Conservation (phyloP, 1,140 invertebrate species). For the Zaprionus lachaisei region DNA sequence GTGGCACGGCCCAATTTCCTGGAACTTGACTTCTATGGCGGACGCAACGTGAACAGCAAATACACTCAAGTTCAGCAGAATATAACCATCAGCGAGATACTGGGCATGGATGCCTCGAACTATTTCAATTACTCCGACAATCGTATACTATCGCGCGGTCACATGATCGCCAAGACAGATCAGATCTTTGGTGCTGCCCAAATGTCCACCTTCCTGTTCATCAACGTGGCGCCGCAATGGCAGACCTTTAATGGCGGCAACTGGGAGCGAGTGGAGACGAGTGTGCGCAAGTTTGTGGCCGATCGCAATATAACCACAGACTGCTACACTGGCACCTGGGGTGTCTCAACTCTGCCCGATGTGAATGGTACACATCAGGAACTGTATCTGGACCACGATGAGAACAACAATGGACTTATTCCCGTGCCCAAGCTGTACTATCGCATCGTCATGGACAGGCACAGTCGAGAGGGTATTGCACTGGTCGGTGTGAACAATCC, state of each 20-base stretch:
- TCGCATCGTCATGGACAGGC: conserved; percentile 86
- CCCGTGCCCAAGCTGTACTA: conserved; percentile 86
- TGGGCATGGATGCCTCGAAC: conserved; percentile 72
- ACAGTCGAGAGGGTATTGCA: conserved; percentile 85
- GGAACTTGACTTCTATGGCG: conserved; percentile 74
- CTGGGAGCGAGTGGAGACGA: conserved; percentile 86
- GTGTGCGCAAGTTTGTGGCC: conserved; percentile 84
- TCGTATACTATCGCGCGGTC: conserved; percentile 87
- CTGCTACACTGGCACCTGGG: conserved; percentile 87
- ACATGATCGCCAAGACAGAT: conserved; percentile 88
- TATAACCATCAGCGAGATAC: conserved; percentile 67
- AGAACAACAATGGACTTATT: conserved; percentile 81
- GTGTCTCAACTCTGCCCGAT: conserved; percentile 85
- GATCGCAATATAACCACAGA: conserved; percentile 82
- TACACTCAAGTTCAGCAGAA: conserved; percentile 82
- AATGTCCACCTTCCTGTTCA: conserved; percentile 87
- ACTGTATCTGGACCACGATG: conserved; percentile 85
- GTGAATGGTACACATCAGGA: conserved; percentile 81
- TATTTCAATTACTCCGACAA: conserved; percentile 70
- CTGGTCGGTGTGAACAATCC: conserved; percentile 88
- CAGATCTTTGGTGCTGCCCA: conserved; percentile 87
- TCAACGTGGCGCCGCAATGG: conserved; percentile 88
- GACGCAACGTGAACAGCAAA: conserved; percentile 70
- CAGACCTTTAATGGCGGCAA: conserved; percentile 88
- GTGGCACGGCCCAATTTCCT: conserved; percentile 77